phyloP scores from a whole-genome alignment of 2,797 vertebrate species.

The Halcyon badia region DNA sequence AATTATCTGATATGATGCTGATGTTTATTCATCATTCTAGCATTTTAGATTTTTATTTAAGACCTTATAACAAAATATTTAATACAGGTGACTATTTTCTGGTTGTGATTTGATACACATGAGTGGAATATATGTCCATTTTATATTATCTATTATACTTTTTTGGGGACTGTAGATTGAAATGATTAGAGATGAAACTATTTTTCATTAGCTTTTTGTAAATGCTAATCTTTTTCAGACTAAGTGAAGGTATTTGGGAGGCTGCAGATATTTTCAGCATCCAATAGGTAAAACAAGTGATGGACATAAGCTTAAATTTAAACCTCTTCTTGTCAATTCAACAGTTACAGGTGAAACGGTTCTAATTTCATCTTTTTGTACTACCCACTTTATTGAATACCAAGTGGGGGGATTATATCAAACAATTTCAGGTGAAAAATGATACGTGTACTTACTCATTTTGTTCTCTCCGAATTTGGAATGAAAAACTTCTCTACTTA shows the following conservation, averaged over 20 bases:
- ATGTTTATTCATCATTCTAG: neutral
- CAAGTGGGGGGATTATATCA: neutral
- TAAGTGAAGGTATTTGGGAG: neutral
- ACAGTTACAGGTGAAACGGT: neutral
- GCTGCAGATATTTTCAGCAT: neutral
- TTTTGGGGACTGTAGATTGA: neutral
- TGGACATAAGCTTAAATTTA: neutral
- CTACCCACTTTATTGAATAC: neutral
- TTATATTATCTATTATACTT: neutral
- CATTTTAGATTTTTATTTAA: neutral
- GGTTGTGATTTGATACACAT: neutral
- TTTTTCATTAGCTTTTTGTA: neutral
- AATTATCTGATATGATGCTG: neutral
- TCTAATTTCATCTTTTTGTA: conserved; percentile 11
- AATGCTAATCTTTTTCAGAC: neutral
- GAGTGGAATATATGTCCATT: neutral
- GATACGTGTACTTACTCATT: neutral
- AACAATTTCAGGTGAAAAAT: conserved; percentile 7
- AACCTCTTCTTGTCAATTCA: neutral
- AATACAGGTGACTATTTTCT: neutral
- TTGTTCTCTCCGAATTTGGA: conserved; percentile 14
- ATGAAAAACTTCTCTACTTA: neutral
- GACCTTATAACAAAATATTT: neutral
- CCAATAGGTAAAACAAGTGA: neutral
- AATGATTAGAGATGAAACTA: neutral